Base-by-base conservation (phyloP, 1,140 invertebrate species). In the Pseudomyrmex sp. region DNA sequence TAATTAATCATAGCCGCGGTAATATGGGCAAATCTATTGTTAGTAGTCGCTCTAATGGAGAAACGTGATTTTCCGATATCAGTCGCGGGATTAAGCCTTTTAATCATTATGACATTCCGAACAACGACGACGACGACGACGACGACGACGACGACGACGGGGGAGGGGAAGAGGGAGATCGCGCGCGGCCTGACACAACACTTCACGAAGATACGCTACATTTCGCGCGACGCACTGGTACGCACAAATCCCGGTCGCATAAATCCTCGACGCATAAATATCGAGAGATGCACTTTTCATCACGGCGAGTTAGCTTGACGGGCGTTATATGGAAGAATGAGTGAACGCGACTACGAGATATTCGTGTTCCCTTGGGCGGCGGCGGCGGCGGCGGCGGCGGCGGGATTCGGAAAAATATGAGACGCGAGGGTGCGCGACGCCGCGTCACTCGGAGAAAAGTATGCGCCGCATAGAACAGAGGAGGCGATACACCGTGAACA, bases 1-100 rank as follows among this genome's bases (percentile, higher is more conserved):
- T 85, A 83, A 87, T 86, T 87, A 87, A 87, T 87, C 86, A 86
- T 68, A 79, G 12, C 69, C 35, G 52, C 18, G 52, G 15, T 70
- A 79, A 70, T 79, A 48, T 48, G 44, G 13, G 12, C 18, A 26
- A 10, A 61, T 58, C 76, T 70, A 79, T 79, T 70, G 26, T 79
- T 79, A 70, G 23, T 13, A 56, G 35, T 58, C 48, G 18, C 18
- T 69, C 20, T 48, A 70, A 70, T 48, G 18, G 63, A 69, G 68
- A 69, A 79, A 69, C 76, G 54, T 48, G 65, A 59, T 70, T 79
- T 54, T 58, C 35, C 20, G 46, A 58, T 18, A 69, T 69, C 44
- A 44, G 20, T 56, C 23, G 62, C 54, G 35, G 44, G 35, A 44
- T 48, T 35, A 63, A 70, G 65, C 20, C 15, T 79, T 79, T 35